These are phyloP conservation scores for Altica lythri DNA, from an alignment of 2,888 invertebrate genomes.

Conservation along the genomic window DNA sequence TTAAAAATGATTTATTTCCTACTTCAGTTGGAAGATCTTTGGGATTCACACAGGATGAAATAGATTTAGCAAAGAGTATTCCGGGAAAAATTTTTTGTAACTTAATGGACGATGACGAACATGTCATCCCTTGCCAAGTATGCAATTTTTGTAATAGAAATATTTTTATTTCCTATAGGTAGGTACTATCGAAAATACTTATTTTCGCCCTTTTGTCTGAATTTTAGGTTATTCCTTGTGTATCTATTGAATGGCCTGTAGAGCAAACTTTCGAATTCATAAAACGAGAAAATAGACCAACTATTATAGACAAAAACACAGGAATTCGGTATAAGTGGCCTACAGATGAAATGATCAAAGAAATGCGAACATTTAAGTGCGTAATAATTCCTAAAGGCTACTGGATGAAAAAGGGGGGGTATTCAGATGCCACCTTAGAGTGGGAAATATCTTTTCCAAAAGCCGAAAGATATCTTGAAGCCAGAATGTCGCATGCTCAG, in stretches of 20 bases:
- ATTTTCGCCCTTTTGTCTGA: too few relatives aligned
- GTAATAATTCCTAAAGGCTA: constrained; percentile 74
- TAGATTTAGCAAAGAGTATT: constrained; percentile 64
- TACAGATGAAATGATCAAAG: constrained; percentile 67
- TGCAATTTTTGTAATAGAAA: too few relatives aligned
- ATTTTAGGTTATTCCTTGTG: constrained; percentile 68
- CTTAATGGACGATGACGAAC: constrained; percentile 51
- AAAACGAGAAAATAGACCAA: constrained; percentile 61
- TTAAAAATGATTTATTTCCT: constrained; percentile 66
- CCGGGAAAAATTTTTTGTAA: constrained; percentile 70
- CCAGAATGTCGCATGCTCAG: constrained; percentile 72
- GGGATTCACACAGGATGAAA: constrained; percentile 62
- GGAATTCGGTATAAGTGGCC: constrained; percentile 71
- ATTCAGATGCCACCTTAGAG: constrained; percentile 62
- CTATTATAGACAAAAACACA: constrained; percentile 41
- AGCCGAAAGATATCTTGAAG: constrained; percentile 76
- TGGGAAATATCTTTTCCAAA: constrained; percentile 81
- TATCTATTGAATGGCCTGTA: constrained; percentile 74
- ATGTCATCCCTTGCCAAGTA: constrained; percentile 71
- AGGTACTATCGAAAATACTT: too few relatives aligned
- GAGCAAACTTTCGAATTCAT: constrained; percentile 73
- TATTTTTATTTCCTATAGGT: too few relatives aligned
- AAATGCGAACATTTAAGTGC: constrained; percentile 70
- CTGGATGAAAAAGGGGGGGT: constrained; percentile 63
- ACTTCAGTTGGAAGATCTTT: constrained; percentile 65